A percentile compares a stretch with the other conserved stretches of the same genome.
Conservation (phyloP, 2,113 vertebrate genomes). For the Theropithecus gelada region DNA sequence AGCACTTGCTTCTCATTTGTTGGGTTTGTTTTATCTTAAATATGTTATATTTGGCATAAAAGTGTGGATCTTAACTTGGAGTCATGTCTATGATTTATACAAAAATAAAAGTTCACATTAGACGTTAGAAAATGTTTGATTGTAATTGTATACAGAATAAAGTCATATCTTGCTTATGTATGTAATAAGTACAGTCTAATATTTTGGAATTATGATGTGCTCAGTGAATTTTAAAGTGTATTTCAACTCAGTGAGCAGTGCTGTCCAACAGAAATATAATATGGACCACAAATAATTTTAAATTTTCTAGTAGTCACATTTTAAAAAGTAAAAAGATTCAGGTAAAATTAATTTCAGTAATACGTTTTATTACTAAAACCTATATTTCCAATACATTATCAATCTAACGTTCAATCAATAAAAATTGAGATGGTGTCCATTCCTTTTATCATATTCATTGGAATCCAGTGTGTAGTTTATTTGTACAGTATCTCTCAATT, state of each 20-base stretch:
- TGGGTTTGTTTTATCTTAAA: neutral
- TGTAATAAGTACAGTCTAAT: neutral
- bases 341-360: neutral
- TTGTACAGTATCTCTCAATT: neutral
- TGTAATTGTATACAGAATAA: neutral
- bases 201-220: neutral
- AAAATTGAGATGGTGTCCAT: neutral
- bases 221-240: neutral
- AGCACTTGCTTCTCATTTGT: neutral
- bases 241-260: neutral
- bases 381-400: neutral
- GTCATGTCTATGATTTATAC: neutral
- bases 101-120: neutral
- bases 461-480: neutral
- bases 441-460: neutral
- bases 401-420: neutral
- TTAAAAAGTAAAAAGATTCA: neutral
- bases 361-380: neutral
- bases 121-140: neutral
- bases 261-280: neutral
- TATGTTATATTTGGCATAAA: conserved; percentile 9
- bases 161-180: neutral
- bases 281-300: neutral
- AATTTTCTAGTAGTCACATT: neutral
- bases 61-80: neutral